phyloP scores from a whole-genome alignment of 2,797 vertebrate species.

The Eidolon dupreanum region DNA sequence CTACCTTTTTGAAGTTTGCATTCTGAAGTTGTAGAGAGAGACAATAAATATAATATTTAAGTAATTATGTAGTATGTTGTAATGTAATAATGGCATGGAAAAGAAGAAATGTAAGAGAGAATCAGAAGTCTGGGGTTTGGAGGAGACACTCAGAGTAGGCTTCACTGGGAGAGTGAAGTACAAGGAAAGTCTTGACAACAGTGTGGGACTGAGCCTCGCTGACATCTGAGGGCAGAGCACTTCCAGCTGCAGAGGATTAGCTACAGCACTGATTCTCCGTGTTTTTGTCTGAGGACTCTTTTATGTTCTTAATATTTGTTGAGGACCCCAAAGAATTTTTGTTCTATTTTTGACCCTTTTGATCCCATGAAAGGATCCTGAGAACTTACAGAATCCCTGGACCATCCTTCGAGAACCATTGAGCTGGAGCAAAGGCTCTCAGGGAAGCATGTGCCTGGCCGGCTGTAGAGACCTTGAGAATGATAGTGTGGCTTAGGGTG shows the following conservation, averaged over 20 bases:
- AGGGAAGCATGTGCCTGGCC: no score
- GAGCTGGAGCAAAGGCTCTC: background rate
- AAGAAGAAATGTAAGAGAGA: background rate
- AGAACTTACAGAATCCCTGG: background rate
- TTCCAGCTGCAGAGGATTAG: background rate
- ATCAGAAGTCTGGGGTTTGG: background rate
- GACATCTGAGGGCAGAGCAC: background rate
- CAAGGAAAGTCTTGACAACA: background rate
- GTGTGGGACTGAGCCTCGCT: background rate
- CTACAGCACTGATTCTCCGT: background rate
- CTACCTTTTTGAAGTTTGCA: background rate
- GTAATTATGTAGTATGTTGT: background rate
- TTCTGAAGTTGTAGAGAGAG: background rate
- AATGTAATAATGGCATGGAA: background rate
- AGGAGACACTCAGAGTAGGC: background rate
- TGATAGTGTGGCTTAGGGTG: background rate
- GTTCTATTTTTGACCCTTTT: background rate
- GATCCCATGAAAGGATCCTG: background rate
- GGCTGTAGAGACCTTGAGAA: background rate
- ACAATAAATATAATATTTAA: background rate
- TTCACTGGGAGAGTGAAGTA: background rate
- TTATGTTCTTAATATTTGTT: background rate
- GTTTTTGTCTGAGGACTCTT: background rate
- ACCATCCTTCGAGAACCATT: background rate
- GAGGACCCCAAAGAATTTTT: background rate